Base-by-base conservation (phyloP, 2,797 vertebrate genomes). In the Parotocinclus haroldoi region DNA sequence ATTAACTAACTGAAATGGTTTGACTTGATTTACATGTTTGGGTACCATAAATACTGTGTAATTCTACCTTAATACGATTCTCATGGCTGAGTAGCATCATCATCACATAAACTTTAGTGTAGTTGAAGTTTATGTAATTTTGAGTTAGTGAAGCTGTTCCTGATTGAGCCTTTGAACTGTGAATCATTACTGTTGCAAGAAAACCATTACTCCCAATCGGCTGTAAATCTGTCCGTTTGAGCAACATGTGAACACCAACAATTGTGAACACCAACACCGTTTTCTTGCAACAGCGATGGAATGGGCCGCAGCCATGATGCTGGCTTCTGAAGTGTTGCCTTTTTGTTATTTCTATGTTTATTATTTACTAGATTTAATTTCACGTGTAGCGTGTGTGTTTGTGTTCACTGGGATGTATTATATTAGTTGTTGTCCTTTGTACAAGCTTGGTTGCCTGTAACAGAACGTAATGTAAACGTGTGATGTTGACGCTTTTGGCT, bases 81-180 rank as follows among this genome's bases (percentile, higher is more conserved):
- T n/a, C n/a, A n/a, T n/a, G n/a, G n/a, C n/a, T n/a, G n/a, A n/a
- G n/a, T n/a, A n/a, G n/a, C n/a, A n/a, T n/a, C n/a, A n/a, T n/a
- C n/a, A n/a, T n/a, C n/a, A n/a, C n/a, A 12, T 14, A 36, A 9
- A 14, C 9, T 44, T 63, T 36, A 14, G 6, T 3, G 3, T 37
- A 6, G 11, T 37, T 4, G 5, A 7, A 10, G 14, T 18, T 0
- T 17, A 17, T 4, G 8, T 17, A 13, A 42, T 16, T 40, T 38
- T 1, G 36, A 1, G 13, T 9, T 44, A 19, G 9, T 6, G 8
- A 11, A 8, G 49, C 18, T 4, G 4, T 46, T 54, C 40, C 66
- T 69, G 58, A 49, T 56, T 42, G 52, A 62, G 58, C 17, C 13
- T 56, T 56, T 55, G n/a, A 45, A 18, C 27, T 36, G 46, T 18